Percentiles rank a stretch among this genome's conserved stretches.
Evolutionary conservation across 2,797 vertebrate genomes (phyloP).

Genomic region (Cynopterus sphinx): DNA sequence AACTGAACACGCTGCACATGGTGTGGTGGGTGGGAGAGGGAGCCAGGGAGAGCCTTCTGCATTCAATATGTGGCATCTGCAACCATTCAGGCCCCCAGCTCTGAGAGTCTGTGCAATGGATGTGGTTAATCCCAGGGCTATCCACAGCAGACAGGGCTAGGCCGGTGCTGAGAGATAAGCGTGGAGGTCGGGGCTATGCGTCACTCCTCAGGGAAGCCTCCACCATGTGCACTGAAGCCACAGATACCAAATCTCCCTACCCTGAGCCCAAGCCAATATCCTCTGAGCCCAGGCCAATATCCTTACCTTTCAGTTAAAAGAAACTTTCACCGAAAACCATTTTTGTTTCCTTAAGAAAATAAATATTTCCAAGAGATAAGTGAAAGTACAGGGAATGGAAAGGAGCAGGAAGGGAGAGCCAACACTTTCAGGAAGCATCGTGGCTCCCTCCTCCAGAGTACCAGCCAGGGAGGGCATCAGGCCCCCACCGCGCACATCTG

Average conservation of each 20-base stretch:
- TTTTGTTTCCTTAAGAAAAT: constrained; percentile 75
- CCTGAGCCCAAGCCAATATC: neutral
- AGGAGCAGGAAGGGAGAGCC: neutral
- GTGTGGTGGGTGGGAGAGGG: neutral
- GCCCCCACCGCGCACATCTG: neutral
- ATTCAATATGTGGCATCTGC: constrained; percentile 26
- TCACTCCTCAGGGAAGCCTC: neutral
- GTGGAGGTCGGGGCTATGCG: neutral
- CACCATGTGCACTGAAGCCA: neutral
- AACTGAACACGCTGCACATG: constrained; percentile 16
- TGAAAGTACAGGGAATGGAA: neutral
- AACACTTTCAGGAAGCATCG: neutral
- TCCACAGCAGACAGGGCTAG: neutral
- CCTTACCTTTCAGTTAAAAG: constrained; percentile 1
- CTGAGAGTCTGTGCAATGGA: neutral
- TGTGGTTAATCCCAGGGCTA: neutral
- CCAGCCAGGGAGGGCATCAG: neutral
- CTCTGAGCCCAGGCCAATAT: neutral
- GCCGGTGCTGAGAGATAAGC: constrained; percentile 25
- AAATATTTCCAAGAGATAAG: constrained; percentile 66
- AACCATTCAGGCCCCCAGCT: constrained; percentile 24
- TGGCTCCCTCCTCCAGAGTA: neutral
- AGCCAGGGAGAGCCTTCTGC: neutral
- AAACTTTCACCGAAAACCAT: constrained; percentile 23
- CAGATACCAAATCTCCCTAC: constrained; percentile 37